These are phyloP conservation scores for Sminthopsis crassicaudata DNA, from an alignment of 2,113 vertebrate species.

Conservation along the genomic window DNA sequence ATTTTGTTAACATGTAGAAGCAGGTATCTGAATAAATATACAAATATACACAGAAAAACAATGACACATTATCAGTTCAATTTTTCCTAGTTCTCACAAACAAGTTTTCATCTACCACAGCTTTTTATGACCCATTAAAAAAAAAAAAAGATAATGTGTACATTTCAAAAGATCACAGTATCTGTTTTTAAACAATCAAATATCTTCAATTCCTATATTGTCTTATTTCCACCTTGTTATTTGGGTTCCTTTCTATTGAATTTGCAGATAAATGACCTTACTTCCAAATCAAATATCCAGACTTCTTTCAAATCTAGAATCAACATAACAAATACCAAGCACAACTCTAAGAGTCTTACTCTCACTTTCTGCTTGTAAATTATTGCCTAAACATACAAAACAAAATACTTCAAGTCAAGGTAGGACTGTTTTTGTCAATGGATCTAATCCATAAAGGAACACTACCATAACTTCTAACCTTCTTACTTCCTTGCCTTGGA, in stretches of 20 bases:
- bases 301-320: slow-evolving; percentile 81
- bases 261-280: slow-evolving; percentile 71
- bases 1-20: neutral
- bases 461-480: slow-evolving; percentile 72
- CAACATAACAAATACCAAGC: slow-evolving; percentile 81
- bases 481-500: slow-evolving; percentile 64
- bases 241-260: slow-evolving; percentile 55
- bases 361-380: slow-evolving; percentile 80
- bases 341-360: slow-evolving; percentile 76
- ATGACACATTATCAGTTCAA: neutral
- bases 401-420: slow-evolving; percentile 76
- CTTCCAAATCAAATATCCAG: slow-evolving; percentile 75
- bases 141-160: slow-evolving; percentile 80
- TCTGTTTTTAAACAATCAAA: slow-evolving; percentile 77
- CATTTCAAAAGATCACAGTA: slow-evolving; percentile 80
- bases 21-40: neutral
- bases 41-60: neutral
- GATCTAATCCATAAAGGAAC: slow-evolving; percentile 80
- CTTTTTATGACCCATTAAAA: slow-evolving; percentile 82
- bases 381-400: slow-evolving; percentile 83
- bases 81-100: neutral
- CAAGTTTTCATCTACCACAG: slow-evolving; percentile 70
- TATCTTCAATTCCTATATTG: slow-evolving; percentile 80
- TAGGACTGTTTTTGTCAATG: slow-evolving; percentile 79
- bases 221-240: slow-evolving; percentile 66